Evolutionary conservation across 2,888 invertebrate genomes (phyloP), one percentile per base, ranked within the genome.

Genomic region (Neoscelio sp.): DNA sequence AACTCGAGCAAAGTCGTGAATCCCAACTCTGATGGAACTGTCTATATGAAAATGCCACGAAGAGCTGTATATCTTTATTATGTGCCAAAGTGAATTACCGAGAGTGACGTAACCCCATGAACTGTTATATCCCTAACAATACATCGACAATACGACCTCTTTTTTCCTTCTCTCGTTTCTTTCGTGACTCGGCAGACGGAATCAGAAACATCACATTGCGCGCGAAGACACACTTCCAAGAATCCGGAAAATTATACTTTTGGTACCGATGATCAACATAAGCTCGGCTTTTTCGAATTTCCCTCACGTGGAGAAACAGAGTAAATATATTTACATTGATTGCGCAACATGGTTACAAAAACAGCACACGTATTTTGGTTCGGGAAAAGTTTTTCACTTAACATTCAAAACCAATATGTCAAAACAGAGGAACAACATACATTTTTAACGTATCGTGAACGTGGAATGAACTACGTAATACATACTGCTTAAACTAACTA

Each of bases 81-180:
- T 68, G 52, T 74, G 78, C 68, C 78, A 78, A 78, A 78, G 78
- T 78, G 78, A 78, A 78, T 78, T 68, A 78, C 74, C 2, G 44
- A 56, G 68, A 68, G 42, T 74, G 78, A 78, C 68, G 62, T 74
- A 78, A 78, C 68, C 68, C 50, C 62, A 20, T 67, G 78, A 62
- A 73, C 78, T 78, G 78, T 65, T 77, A 58, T 71, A 65, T 71
- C 56, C 48, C 40, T 65, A 56, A 65, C 56, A 54, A 52, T 38
- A 46, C 64, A 56, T 44, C 35, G 76, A 60, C 46, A 40, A 62
- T 50, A 54, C 48, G 58, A 46, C 35, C 23, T 30, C 48, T 20
- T 52, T 58, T 67, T 23, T 18, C 50, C 13, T 38, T 13, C 28
- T 46, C 35, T n/a, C 42, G 17, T 64, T 64, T 35, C 62, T 50